Evolutionary conservation across 30 jellyfish, hydroid and myxozoan species (phyloP), one percentile per base, ranked within the genome.

Genomic region (Mastigias papua): DNA sequence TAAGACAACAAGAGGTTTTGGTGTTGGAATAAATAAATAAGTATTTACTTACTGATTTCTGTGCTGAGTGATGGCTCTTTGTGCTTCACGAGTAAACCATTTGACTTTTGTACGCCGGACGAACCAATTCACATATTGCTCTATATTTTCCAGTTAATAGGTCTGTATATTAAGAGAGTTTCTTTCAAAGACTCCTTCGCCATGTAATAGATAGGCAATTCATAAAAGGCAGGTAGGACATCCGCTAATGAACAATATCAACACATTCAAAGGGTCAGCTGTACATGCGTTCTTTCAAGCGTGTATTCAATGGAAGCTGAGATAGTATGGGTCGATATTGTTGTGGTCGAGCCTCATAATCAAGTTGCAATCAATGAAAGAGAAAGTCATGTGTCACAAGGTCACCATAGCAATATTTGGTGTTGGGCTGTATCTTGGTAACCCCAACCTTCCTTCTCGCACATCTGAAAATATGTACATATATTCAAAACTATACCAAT

Each of bases 281-380:
- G 86, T 34, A 51, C 86, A 75, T 62, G 86, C 75, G 86, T 48
- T 74, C 73, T 75, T n/a, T 21, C 46, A 16, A n/a, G 86, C 86
- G 86, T 75, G 86, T 68, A 75, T 75, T 75, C 86, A 75, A 34
- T 28, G 48, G 34, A 15, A 20, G 15, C 27, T n/a, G n/a, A 75
- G 73, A 54, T 31, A 69, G 84, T 22, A 68, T 75, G 73, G 86
- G 86, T 26, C 73, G 73, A 57, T 54, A 74, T 75, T 75, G 86
- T 75, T 75, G 86, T 75, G 86, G 86, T 75, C 46, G 23, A 32
- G 71, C 86, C 31, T 49, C 48, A 57, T 34, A 48, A 72, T 26
- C 29, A 30, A n/a, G 27, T 23, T 11, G 20, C 82, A 19, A 60
- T 9, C n/a, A 60, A 60, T 19, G 33, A 60, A 10, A 5, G 33